A percentile compares a stretch with the other conserved stretches of the same genome.
Evolutionary conservation across 2,797 vertebrate genomes (phyloP).

Genomic region (Takifugu rubripes): DNA sequence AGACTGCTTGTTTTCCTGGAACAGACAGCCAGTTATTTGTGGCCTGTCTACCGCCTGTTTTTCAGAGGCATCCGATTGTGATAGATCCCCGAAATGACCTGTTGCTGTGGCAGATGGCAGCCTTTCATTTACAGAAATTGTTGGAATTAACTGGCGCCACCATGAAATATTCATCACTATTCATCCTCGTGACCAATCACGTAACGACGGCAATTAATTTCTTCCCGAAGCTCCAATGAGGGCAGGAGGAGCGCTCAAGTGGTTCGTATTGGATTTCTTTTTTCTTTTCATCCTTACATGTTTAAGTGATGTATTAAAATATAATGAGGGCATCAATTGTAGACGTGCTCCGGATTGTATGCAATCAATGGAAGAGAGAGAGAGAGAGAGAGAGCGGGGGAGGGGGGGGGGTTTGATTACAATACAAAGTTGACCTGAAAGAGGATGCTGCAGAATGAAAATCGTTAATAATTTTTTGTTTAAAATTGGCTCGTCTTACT

Average conservation of each 20-base stretch:
- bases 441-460: background rate
- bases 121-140: conserved; percentile 53
- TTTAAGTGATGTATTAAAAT: conserved; percentile 68
- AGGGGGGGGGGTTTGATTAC: no score
- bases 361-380: background rate
- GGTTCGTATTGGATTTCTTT: conserved; percentile 52
- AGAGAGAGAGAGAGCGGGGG: background rate
- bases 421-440: no score
- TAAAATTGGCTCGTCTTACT: no score
- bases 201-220: conserved; percentile 56
- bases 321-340: conserved; percentile 57
- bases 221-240: conserved; percentile 26
- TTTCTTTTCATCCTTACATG: conserved; percentile 53
- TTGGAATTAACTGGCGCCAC: conserved; percentile 40
- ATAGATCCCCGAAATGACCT: conserved; percentile 57
- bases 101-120: conserved; percentile 63
- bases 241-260: conserved; percentile 20
- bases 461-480: no score
- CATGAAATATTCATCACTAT: conserved; percentile 62
- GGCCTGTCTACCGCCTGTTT: conserved; percentile 18
- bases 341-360: background rate
- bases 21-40: conserved; percentile 17
- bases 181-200: conserved; percentile 41
- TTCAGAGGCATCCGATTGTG: conserved; percentile 34
- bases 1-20: conserved; percentile 11